Base-by-base conservation (phyloP, 2,113 vertebrate genomes). In the Canis aureus region DNA sequence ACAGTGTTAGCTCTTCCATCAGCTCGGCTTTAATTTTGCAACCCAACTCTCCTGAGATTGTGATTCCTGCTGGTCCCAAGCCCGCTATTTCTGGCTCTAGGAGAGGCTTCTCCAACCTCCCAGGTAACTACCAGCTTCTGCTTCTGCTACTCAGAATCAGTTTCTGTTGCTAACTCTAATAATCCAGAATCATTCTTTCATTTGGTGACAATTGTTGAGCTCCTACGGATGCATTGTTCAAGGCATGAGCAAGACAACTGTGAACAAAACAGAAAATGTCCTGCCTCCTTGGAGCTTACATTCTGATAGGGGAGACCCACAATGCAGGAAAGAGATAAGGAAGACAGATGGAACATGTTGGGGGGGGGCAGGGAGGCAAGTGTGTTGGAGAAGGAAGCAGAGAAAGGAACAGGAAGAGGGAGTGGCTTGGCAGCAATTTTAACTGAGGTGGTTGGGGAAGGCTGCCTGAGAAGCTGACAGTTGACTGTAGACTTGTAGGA, bases 321-420 rank as follows among this genome's bases (percentile, higher is more conserved):
- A 11, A 49, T 2, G 10, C 3, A 38, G 67, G 7, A 76, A 67
- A 69, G 62, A 57, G 11, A 80, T 16, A 16, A 62, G 43, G n/a
- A 43, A 73, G 49, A 12, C 0, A 12, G 1, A 0, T 0, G 20
- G 19, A 17, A 10, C 23, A 16, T 0, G 1, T 43, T 43, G 8
- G 71, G 51, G 84, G 25, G 8, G 4, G 3, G 13, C 29, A 60
- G 32, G 35, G 32, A 5, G 4, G 3, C 13, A 29, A 60, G 55
- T 59, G 9, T 35, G 81, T 11, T 25, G 64, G 83, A 79, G 78
- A 38, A 25, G 3, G 82, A 62, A 38, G 38, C 59, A 11, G 27
- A 66, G 35, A 20, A 38, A 16, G 22, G 35, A 25, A 67, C 29
- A 43, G 49, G 78, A 23, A 55, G 5, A 9, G 20, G 23, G 15